A percentile compares a stretch with the other conserved stretches of the same genome.
Evolutionary conservation across 1,140 invertebrate species (phyloP).

Genomic region (Palaemon carinicauda): DNA sequence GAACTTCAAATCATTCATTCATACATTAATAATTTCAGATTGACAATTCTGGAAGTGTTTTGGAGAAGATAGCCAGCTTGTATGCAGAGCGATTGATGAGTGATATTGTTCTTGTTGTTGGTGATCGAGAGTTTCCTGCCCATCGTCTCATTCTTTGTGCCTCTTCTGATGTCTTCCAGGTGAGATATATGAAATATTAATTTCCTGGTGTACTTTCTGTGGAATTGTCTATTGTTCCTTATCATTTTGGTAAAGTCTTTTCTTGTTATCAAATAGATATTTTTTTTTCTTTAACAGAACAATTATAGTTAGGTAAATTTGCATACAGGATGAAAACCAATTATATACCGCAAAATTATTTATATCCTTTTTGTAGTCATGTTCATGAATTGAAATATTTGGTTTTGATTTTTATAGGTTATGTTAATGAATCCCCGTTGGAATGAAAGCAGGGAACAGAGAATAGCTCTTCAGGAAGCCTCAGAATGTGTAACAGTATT

Average conservation of each 20-base stretch:
- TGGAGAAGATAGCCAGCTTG: constrained; percentile 81
- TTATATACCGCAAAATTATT: background rate
- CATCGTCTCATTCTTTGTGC: constrained; percentile 93
- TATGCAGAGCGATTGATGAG: constrained; percentile 86
- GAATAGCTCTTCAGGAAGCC: constrained; percentile 85
- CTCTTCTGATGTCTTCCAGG: constrained; percentile 94
- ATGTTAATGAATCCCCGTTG: constrained; percentile 95
- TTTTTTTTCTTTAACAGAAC: background rate
- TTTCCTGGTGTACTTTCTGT: background rate
- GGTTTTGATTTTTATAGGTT: too few species aligned
- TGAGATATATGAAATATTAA: constrained; percentile 62
- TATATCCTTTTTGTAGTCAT: constrained; percentile 74
- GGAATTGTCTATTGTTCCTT: too few species aligned
- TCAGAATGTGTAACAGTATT: constrained; percentile 84
- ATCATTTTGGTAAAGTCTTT: too few species aligned
- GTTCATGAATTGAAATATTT: constrained; percentile 94
- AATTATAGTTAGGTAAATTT: background rate
- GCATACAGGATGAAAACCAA: background rate
- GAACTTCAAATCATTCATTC: too few species aligned
- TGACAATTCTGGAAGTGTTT: constrained; percentile 80
- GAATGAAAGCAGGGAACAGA: constrained; percentile 86
- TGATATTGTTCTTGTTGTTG: constrained; percentile 84
- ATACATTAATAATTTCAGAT: constrained; percentile 28
- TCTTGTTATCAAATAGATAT: too few species aligned
- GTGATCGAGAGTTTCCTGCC: constrained; percentile 81